phyloP scores from a whole-genome alignment of 2,113 vertebrate species.

The Mystacornis crossleyi region DNA sequence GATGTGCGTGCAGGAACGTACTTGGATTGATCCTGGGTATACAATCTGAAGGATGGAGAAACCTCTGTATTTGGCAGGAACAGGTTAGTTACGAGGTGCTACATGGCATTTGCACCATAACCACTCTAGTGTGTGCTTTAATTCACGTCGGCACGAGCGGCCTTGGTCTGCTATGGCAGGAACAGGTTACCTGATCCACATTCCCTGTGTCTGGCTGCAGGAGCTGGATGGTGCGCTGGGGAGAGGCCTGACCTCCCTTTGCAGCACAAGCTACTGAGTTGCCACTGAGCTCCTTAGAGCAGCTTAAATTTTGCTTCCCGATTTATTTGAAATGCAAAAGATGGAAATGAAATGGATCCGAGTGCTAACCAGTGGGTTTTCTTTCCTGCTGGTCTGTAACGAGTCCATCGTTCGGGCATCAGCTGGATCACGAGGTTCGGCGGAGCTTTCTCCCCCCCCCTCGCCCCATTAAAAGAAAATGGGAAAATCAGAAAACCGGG shows the following conservation, averaged over 20 bases:
- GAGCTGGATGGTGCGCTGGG: fast-evolving
- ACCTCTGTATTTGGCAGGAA: neutral
- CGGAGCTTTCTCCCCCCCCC: fast-evolving
- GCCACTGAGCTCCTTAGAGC: fast-evolving
- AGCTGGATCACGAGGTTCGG: too few species aligned
- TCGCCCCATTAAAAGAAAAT: fast-evolving
- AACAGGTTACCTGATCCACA: fast-evolving
- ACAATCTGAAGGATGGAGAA: neutral
- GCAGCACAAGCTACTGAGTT: fast-evolving
- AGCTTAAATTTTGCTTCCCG: fast-evolving
- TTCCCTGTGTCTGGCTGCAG: neutral
- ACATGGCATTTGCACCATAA: neutral
- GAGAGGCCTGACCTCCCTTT: fast-evolving
- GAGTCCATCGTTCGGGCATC: neutral
- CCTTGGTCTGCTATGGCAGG: fast-evolving
- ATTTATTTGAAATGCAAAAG: neutral
- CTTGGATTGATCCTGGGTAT: neutral
- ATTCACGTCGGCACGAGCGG: fast-evolving
- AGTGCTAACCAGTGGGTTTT: fast-evolving
- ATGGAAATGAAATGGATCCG: neutral
- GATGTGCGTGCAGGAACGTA: neutral
- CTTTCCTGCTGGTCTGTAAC: neutral
- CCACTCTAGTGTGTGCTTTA: fast-evolving
- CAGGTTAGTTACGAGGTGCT: neutral
- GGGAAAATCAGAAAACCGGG: fast-evolving